Conservation (phyloP, 2,113 vertebrate genomes). For the Chloropsis hardwickii region DNA sequence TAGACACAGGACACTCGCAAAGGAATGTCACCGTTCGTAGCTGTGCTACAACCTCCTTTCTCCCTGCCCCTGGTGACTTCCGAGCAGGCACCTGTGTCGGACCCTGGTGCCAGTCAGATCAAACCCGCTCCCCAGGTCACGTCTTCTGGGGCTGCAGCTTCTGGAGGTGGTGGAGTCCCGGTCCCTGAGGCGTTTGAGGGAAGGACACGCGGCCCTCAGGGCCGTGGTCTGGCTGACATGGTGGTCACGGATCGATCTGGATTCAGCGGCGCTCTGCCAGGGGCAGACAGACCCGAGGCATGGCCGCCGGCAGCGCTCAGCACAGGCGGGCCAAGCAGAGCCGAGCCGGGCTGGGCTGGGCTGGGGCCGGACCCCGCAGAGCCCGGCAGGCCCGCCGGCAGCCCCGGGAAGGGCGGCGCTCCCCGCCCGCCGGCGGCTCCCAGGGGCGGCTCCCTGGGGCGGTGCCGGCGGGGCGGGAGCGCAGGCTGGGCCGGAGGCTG, state of each 20-base stretch:
- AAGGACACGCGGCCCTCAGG: neutral
- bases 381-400: too few species aligned
- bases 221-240: accelerated
- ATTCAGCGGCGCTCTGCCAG: neutral
- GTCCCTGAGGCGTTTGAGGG: neutral
- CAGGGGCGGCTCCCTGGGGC: neutral
- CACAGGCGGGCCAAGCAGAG: accelerated
- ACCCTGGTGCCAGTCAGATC: neutral
- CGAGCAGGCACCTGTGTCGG: neutral
- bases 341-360: neutral
- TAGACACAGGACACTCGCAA: accelerated
- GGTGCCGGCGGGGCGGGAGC: neutral
- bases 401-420: too few species aligned
- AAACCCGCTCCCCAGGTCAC: neutral
- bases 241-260: neutral
- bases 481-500: neutral
- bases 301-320: accelerated
- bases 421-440: neutral
- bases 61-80: neutral
- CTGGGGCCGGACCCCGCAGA: neutral
- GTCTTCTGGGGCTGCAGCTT: neutral
- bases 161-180: neutral
- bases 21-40: neutral
- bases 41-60: accelerated
- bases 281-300: neutral